Evolutionary conservation across 2,797 vertebrate genomes (phyloP), one percentile per base, ranked within the genome.

Genomic region (Psittacula derbiana): DNA sequence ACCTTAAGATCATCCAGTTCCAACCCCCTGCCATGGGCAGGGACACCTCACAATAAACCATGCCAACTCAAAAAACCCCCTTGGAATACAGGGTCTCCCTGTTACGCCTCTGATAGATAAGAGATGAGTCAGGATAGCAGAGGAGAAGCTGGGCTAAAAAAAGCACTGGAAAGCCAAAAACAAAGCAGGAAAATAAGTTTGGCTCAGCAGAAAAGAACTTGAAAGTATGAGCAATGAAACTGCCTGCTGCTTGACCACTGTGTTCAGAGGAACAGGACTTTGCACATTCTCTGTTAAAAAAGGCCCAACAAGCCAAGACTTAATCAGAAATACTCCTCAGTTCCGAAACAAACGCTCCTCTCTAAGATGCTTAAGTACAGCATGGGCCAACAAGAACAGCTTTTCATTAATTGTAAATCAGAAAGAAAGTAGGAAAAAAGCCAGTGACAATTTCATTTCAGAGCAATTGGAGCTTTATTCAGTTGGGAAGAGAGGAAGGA

Each of bases 11-110:
- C 44, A 46, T 23, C 21, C 11, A 23, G 44, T 12, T 46, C 44
- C 44, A 46, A 12, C 36, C 36, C 36, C 36, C 36, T 11, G 36
- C 36, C 36, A 38, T 38, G 36, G 36, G 36, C 36, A 38, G 36
- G 36, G 36, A 38, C 36, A 38, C 36, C 36, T 38, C 36, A 38
- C 36, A 38, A 10, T 38, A 38, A 11, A 38, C 36, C 36, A 38
- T 38, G 36, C 36, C 36, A 38, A 38, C 36, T 38, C 10, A 46
- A n/a, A 38, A 72, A 49, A 13, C 0, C 0, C 5, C 4, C 21
- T 17, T 19, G 17, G 28, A 47, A 79, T 71, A 90, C 53, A 36
- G n/a, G 5, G 5, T 80, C 46, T 86, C 4, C 1, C 23, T 50
- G 55, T 33, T 33, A 33, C 12, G 44, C 19, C 28, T 40, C 23